phyloP scores from a whole-genome alignment of 2,113 vertebrate species.

The Peromyscus californicus region DNA sequence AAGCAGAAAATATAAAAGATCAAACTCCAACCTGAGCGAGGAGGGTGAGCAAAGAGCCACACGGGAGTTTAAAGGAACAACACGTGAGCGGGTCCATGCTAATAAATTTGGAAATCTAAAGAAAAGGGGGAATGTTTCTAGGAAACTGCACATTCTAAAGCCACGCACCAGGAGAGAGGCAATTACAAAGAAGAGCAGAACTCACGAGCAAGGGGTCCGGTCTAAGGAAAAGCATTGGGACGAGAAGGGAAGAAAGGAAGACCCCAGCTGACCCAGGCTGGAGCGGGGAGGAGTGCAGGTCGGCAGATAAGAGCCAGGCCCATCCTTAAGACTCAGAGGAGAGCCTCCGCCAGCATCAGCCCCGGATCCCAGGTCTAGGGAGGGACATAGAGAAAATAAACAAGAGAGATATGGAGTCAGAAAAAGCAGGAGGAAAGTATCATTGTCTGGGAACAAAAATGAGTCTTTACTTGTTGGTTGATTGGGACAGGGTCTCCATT shows the following conservation, averaged over 20 bases:
- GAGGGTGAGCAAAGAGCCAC: not conserved
- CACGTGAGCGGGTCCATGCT: not conserved
- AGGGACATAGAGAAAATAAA: no score
- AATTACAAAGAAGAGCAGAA: not conserved
- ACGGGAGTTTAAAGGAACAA: not conserved
- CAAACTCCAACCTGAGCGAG: not conserved
- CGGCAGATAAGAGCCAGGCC: not conserved
- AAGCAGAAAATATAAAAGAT: not conserved
- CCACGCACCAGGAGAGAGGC: not conserved
- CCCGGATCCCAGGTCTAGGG: not conserved
- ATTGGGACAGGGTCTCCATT: not conserved
- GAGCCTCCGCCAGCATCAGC: accelerated
- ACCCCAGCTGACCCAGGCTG: not conserved
- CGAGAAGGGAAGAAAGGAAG: not conserved
- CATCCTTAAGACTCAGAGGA: not conserved
- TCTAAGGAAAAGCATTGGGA: not conserved
- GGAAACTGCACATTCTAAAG: not conserved
- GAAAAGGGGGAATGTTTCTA: not conserved
- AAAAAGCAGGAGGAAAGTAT: not conserved
- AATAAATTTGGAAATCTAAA: not conserved
- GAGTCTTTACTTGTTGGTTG: not conserved
- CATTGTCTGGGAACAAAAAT: not conserved
- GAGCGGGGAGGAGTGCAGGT: not conserved
- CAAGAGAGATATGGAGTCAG: accelerated
- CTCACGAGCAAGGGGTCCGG: not conserved